Base-by-base conservation (phyloP, 2,797 vertebrate genomes). In the Tokudaia tokunoshimensis region DNA sequence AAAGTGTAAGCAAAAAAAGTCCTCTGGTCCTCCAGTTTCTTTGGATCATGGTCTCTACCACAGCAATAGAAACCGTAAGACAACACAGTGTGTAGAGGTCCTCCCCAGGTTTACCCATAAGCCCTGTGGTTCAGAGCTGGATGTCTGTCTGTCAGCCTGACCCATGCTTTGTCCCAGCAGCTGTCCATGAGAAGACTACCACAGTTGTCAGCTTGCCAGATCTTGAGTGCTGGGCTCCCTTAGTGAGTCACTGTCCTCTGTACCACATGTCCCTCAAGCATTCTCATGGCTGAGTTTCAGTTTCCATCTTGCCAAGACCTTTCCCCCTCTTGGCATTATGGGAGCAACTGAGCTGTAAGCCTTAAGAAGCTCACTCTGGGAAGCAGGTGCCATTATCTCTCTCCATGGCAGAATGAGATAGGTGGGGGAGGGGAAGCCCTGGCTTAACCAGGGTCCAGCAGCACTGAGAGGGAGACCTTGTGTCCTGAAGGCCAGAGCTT, bases 351-450 rank as follows among this genome's bases (percentile, higher is more conserved):
- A 63, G 37, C 86, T 31, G n/a, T 59, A 52, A 57, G 41, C 70
- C 61, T 13, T 1, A 52, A 78, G 74, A 9, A 47, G 31, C 50
- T 92, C 22, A 10, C 26, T 3, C 65, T 82, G 61, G 44, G 67
- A 87, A 59, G 75, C 89, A 87, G 75, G 83, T 17, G 12, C 80
- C 72, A 74, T 74, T 85, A 24, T 91, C 86, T 92, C 14, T 92
- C 14, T 89, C 22, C 14, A 14, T 55, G 75, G 44, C 59, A 65
- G 76, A 55, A 1, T 41, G 41, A 9, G 47, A 44, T 26, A 9
- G 79, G 13, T 29, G 41, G 80, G 52, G 37, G 47, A 76, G 88
- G 90, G 84, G 22, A 50, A 47, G 57, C 15, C 22, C 67, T 8
- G 55, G 50, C 29, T 83, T 15, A n/a, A 31, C 4, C 59, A 85